Evolutionary conservation across 2,888 invertebrate species (phyloP).

Genomic region (Parochlus steinenii): DNA sequence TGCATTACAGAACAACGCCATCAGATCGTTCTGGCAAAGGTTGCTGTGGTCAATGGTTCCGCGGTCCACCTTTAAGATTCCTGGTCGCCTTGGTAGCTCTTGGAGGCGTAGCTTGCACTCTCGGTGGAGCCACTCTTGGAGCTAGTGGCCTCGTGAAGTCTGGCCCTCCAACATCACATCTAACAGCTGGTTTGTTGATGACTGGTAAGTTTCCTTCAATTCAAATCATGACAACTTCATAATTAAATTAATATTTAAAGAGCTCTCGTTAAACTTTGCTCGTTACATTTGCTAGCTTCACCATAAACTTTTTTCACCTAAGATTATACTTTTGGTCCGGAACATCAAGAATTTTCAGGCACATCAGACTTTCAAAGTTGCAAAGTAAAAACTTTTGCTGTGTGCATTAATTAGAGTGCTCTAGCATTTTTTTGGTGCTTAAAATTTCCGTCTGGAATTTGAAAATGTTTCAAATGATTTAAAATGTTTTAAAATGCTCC

Average conservation of each 20-base stretch:
- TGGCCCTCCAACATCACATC: slow-evolving; percentile 29
- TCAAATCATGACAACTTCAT: not conserved
- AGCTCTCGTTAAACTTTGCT: too few species aligned
- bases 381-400: too few species aligned
- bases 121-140: slow-evolving; percentile 30
- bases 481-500: too few species aligned
- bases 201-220: slow-evolving; percentile 23
- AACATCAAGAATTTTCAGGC: too few species aligned
- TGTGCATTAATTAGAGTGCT: too few species aligned
- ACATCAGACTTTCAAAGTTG: too few species aligned
- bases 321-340: too few species aligned
- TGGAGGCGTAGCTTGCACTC: slow-evolving; percentile 19
- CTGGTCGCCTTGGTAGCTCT: slow-evolving; percentile 29
- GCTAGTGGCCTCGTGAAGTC: slow-evolving; percentile 25
- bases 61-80: slow-evolving; percentile 29
- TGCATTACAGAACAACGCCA: slow-evolving; percentile 26
- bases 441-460: too few species aligned
- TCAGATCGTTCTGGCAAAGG: slow-evolving; percentile 32
- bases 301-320: too few species aligned
- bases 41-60: slow-evolving; percentile 32
- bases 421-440: too few species aligned
- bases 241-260: not conserved
- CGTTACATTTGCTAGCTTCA: too few species aligned
- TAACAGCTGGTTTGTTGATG: slow-evolving; percentile 30
- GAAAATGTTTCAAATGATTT: too few species aligned